Evolutionary conservation across 2,888 invertebrate genomes (phyloP).

Genomic region (Sepiola atlantica): DNA sequence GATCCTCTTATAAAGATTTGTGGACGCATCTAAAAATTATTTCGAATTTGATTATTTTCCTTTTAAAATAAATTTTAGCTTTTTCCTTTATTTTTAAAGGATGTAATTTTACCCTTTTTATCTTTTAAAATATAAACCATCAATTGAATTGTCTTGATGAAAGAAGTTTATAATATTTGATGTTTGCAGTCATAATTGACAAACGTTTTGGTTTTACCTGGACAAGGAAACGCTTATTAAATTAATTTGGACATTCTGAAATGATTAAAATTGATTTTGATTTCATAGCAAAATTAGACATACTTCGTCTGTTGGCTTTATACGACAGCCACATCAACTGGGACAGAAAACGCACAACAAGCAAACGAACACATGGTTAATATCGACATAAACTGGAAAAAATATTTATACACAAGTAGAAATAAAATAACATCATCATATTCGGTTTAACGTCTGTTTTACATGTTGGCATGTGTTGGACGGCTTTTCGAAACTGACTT

Average conservation of each 20-base stretch:
- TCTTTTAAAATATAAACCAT: background rate
- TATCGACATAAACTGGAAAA: too few species aligned
- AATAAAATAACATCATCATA: too few species aligned
- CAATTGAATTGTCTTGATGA: conserved; percentile 32
- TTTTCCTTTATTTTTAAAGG: background rate
- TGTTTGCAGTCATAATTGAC: background rate
- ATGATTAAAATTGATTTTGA: conserved; percentile 32
- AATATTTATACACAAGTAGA: too few species aligned
- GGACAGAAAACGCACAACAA: too few species aligned
- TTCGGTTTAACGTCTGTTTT: too few species aligned
- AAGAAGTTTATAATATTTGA: background rate
- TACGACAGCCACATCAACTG: background rate
- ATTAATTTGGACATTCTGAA: background rate
- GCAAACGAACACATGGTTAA: too few species aligned
- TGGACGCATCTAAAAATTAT: background rate
- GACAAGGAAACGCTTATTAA: background rate
- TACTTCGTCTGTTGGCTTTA: background rate
- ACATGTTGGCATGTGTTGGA: too few species aligned
- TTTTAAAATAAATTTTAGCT: background rate
- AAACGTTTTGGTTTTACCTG: background rate
- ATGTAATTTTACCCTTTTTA: background rate
- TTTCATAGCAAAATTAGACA: background rate
- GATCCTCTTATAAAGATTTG: too few species aligned
- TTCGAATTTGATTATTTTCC: background rate
- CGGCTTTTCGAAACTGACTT: too few species aligned